These are phyloP conservation scores for Tinamus major DNA, from an alignment of 2,797 vertebrate species.

Conservation along the genomic window DNA sequence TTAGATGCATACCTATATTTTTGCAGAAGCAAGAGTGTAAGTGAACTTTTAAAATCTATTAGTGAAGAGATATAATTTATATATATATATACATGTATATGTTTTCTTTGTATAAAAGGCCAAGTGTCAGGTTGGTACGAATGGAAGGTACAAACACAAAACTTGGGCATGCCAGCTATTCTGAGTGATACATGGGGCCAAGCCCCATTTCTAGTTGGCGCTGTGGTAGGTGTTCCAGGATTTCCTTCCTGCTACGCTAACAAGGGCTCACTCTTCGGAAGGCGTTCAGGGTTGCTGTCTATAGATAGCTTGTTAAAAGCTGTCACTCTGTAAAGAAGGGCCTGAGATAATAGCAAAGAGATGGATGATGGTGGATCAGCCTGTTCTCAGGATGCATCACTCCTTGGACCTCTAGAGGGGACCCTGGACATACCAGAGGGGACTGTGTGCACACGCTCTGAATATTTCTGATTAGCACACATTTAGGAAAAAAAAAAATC, in stretches of 20 bases:
- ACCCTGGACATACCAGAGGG: neutral
- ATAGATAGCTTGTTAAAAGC: constrained; percentile 9
- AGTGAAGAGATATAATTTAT: neutral
- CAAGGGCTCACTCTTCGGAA: neutral
- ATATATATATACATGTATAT: neutral
- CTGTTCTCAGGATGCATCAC: neutral
- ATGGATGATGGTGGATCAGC: neutral
- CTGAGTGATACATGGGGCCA: neutral
- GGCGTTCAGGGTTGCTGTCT: neutral
- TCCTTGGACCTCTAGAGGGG: neutral
- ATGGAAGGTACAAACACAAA: neutral
- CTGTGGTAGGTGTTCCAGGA: neutral
- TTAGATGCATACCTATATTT: neutral
- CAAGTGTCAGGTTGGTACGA: neutral
- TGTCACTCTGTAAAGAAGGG: neutral
- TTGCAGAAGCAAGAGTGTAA: neutral
- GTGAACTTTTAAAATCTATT: neutral
- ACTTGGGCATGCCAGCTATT: neutral
- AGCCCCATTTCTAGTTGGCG: neutral
- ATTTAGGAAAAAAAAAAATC: neutral
- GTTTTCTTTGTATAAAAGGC: neutral
- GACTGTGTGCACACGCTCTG: neutral
- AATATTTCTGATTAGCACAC: neutral
- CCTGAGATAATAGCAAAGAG: neutral
- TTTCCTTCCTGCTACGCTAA: neutral